These are phyloP conservation scores for Amaurobius ferox DNA, from an alignment of 2,888 invertebrate species.

Conservation along the genomic window DNA sequence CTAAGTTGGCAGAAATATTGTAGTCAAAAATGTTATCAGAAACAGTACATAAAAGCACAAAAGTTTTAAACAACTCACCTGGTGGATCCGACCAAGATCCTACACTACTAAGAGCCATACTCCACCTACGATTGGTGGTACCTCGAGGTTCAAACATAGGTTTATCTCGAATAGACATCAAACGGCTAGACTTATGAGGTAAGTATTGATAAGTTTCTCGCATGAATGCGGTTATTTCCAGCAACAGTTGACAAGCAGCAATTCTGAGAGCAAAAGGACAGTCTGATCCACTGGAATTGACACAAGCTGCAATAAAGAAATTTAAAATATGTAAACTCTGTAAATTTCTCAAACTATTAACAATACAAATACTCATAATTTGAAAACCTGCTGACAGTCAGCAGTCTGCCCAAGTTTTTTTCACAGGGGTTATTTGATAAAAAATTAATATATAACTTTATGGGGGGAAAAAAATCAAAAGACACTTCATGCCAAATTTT, in stretches of 20 bases:
- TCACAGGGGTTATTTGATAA: too few relatives aligned
- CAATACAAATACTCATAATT: too few relatives aligned
- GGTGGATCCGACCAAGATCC: constrained; percentile 88
- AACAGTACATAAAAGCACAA: too few relatives aligned
- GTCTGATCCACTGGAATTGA: constrained; percentile 85
- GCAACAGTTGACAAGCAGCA: constrained; percentile 94
- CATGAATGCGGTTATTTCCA: constrained; percentile 97
- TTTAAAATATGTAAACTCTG: too few relatives aligned
- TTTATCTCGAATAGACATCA: constrained; percentile 76
- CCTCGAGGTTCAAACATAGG: constrained; percentile 78
- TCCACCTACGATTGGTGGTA: constrained; percentile 90
- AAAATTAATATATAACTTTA: too few relatives aligned
- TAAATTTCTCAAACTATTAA: too few relatives aligned
- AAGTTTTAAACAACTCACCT: constrained; percentile 43
- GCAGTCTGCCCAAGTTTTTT: too few relatives aligned
- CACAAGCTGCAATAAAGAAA: constrained; percentile 81
- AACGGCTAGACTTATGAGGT: constrained; percentile 77
- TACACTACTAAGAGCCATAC: constrained; percentile 96
- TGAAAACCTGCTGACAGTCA: too few relatives aligned
- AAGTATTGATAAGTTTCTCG: constrained; percentile 93
- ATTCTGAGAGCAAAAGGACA: constrained; percentile 84
- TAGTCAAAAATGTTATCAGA: too few relatives aligned
- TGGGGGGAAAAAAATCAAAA: too few relatives aligned
- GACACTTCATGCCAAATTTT: too few relatives aligned
- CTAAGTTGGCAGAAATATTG: too few relatives aligned